phyloP scores from a whole-genome alignment of 35 echinoderm and acorn worm species.

The Chiridota heheva region DNA sequence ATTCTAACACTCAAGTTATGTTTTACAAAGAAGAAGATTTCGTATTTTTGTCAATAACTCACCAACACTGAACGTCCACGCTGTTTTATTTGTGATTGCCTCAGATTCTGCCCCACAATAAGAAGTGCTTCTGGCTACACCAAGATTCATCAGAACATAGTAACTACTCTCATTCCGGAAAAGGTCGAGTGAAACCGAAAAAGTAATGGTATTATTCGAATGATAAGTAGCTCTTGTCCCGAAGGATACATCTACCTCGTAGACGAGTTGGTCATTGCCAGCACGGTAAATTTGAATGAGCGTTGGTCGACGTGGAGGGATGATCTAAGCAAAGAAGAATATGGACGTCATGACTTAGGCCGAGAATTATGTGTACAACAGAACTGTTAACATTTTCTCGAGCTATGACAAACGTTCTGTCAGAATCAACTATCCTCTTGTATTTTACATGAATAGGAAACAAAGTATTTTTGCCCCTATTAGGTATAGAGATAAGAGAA shows the following conservation, averaged over 20 bases:
- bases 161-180: slow-evolving; percentile 10
- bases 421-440: no score
- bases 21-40: no score
- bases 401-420: no score
- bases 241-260: slow-evolving; percentile 11
- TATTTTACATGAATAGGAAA: no score
- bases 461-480: no score
- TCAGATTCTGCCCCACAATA: slow-evolving; percentile 32
- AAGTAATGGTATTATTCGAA: neutral
- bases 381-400: no score
- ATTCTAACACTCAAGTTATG: no score
- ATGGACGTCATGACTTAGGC: no score
- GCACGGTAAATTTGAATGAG: slow-evolving; percentile 11
- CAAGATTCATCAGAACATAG: slow-evolving; percentile 41
- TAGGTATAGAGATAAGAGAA: no score
- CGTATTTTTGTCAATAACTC: neutral
- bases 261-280: neutral
- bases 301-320: slow-evolving; percentile 23
- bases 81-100: neutral
- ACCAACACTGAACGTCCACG: slow-evolving; percentile 27
- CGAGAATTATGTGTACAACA: no score
- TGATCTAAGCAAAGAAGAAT: slow-evolving; percentile 12
- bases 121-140: slow-evolving; percentile 13
- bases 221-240: neutral
- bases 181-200: neutral